phyloP scores from a whole-genome alignment of 2,888 invertebrate genomes.

The Abscondita cerata region DNA sequence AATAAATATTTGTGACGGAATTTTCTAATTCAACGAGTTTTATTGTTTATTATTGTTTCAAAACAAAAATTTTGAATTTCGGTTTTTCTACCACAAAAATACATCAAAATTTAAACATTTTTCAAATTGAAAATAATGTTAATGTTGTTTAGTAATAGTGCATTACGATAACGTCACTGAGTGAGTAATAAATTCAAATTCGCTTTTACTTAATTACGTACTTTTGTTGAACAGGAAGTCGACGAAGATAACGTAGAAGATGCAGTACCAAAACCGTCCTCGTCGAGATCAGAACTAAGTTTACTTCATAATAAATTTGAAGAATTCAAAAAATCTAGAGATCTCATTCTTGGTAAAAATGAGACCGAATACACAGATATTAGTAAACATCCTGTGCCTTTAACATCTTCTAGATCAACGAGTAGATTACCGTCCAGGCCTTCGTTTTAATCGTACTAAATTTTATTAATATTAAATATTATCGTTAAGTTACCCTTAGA shows the following conservation, averaged over 20 bases:
- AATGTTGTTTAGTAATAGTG: background rate
- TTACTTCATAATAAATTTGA: constrained; percentile 63
- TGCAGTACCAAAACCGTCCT: constrained; percentile 55
- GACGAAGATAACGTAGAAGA: constrained; percentile 69
- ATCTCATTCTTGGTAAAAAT: constrained; percentile 47
- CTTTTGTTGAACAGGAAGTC: constrained; percentile 65
- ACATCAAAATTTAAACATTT: no score
- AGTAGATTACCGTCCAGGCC: constrained; percentile 52
- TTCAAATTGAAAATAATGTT: background rate
- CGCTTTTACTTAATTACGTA: no score
- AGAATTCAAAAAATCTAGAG: constrained; percentile 63
- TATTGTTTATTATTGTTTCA: no score
- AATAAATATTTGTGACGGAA: no score
- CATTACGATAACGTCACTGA: no score
- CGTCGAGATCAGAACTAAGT: constrained; percentile 62
- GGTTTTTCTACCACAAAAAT: no score
- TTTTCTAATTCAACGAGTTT: no score
- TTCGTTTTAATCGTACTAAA: constrained; percentile 45
- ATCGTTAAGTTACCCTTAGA: constrained; percentile 1
- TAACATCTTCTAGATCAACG: constrained; percentile 46
- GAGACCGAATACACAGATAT: constrained; percentile 35
- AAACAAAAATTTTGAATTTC: no score
- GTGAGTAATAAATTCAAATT: no score
- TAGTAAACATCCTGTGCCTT: constrained; percentile 43
- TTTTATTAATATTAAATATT: background rate